Evolutionary conservation across 2,113 vertebrate genomes (phyloP).

Genomic region (Gracilinanus agilis): DNA sequence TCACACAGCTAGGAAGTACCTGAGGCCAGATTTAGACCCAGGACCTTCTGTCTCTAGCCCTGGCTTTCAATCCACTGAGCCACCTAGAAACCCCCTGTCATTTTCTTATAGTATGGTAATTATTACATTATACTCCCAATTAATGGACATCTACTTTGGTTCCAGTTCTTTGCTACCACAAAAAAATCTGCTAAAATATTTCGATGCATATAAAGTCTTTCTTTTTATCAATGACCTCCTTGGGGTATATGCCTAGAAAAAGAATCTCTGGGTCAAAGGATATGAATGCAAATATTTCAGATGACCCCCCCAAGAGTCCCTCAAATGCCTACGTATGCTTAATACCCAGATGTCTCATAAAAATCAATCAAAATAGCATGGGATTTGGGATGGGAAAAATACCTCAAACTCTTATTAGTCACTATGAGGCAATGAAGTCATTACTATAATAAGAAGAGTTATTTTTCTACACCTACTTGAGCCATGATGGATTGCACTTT

Average conservation of each 20-base stretch:
- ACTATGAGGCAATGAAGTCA: background rate
- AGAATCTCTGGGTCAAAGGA: background rate
- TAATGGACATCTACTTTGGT: background rate
- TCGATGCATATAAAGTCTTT: background rate
- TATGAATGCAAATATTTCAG: background rate
- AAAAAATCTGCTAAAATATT: background rate
- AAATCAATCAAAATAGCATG: background rate
- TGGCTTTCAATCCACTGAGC: too few species aligned
- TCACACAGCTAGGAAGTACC: too few species aligned
- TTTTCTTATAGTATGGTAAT: background rate
- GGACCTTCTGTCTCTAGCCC: too few species aligned
- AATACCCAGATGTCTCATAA: background rate
- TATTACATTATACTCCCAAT: background rate
- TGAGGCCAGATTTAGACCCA: too few species aligned
- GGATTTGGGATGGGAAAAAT: background rate
- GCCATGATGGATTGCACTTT: background rate
- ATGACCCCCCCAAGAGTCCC: too few species aligned
- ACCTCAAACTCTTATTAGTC: background rate
- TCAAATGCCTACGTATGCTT: too few species aligned
- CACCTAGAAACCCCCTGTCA: too few species aligned
- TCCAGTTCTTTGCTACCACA: background rate
- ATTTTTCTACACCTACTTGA: background rate
- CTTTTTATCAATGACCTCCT: background rate
- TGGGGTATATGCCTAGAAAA: background rate
- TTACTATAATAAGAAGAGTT: background rate